Evolutionary conservation across 2,113 vertebrate species (phyloP).

Genomic region (Carassius carassius): DNA sequence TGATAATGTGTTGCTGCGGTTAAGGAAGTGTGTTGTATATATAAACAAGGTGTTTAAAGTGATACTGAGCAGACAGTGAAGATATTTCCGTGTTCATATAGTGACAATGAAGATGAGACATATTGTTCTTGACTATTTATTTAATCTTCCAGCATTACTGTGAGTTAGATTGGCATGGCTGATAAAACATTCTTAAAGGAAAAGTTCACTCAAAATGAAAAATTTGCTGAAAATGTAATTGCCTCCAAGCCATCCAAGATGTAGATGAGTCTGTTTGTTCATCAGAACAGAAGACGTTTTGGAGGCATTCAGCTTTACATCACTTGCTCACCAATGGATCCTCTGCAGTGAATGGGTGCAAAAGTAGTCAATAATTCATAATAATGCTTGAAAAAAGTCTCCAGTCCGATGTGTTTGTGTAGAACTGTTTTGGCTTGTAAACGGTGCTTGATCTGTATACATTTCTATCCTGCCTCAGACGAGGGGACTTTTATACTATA

Average conservation of each 20-base stretch:
- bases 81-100: neutral
- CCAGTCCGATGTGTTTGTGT: too few relatives aligned
- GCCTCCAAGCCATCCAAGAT: too few relatives aligned
- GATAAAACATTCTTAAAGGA: too few relatives aligned
- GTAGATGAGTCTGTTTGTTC: too few relatives aligned
- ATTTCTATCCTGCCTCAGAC: neutral
- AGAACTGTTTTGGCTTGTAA: neutral
- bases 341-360: too few relatives aligned
- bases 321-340: too few relatives aligned
- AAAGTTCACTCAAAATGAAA: neutral
- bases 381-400: too few relatives aligned
- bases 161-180: neutral
- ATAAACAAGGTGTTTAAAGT: neutral
- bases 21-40: neutral
- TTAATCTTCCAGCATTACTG: neutral
- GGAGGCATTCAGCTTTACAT: too few relatives aligned
- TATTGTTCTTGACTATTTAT: neutral
- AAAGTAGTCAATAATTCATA: too few relatives aligned
- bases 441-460: neutral
- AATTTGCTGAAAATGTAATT: neutral
- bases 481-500: neutral
- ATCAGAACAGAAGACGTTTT: too few relatives aligned
- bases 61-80: neutral
- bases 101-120: neutral
- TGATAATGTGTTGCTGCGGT: neutral